phyloP scores from a whole-genome alignment of 2,797 vertebrate species.

The Falco cherrug region DNA sequence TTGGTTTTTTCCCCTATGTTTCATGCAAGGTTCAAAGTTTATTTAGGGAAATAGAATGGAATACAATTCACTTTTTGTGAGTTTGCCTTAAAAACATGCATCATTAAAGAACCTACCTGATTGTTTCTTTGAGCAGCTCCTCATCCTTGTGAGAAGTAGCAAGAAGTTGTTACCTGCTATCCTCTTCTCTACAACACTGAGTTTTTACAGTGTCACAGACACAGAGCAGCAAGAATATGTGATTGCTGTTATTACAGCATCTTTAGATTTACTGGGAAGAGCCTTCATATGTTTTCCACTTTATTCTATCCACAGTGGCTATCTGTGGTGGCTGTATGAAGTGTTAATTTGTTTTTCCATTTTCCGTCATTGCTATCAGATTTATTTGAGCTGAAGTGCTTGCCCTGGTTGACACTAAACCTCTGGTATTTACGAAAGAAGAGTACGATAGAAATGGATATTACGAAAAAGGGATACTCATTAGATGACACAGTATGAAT shows the following conservation, averaged over 20 bases:
- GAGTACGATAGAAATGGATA: neutral
- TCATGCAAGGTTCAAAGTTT: neutral
- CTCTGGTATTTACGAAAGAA: neutral
- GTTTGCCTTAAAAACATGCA: neutral
- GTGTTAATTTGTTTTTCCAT: neutral
- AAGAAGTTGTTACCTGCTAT: neutral
- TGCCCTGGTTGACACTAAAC: neutral
- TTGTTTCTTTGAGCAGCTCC: neutral
- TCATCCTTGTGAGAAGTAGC: neutral
- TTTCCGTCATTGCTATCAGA: neutral
- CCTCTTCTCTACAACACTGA: neutral
- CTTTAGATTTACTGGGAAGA: neutral
- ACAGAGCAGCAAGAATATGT: neutral
- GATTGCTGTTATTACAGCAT: neutral
- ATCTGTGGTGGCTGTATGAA: neutral
- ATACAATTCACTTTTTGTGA: neutral
- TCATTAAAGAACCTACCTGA: neutral
- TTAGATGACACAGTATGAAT: neutral
- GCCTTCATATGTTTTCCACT: neutral
- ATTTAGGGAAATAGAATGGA: neutral
- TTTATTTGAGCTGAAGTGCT: neutral
- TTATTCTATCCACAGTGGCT: neutral
- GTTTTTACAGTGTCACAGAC: neutral
- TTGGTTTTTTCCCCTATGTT: neutral
- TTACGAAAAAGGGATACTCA: neutral